Conservation (phyloP, 1,140 invertebrate species). For the Magallana ariakensis region DNA sequence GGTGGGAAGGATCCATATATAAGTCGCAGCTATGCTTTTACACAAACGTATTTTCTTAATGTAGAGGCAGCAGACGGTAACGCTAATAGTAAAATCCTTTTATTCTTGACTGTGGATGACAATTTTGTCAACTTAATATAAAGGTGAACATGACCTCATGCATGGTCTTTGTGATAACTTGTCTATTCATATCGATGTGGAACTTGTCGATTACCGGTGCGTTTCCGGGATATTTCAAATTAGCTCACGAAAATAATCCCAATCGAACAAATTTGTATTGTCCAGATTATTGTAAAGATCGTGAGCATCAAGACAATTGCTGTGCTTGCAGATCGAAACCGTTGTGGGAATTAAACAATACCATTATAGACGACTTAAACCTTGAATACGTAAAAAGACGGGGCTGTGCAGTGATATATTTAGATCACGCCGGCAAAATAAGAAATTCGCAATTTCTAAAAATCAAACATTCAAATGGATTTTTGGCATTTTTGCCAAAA, state of each 20-base stretch:
- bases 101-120: too few relatives aligned
- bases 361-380: not conserved
- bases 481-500: not conserved
- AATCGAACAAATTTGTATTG: not conserved
- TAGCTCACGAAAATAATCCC: not conserved
- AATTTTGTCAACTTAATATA: too few relatives aligned
- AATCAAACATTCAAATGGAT: conserved; percentile 4
- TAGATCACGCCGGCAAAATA: not conserved
- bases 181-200: not conserved
- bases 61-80: too few relatives aligned
- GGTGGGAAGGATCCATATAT: too few relatives aligned
- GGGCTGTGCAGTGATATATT: not conserved
- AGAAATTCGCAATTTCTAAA: not conserved
- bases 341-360: not conserved
- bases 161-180: too few relatives aligned
- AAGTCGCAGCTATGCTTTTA: too few relatives aligned
- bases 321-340: not conserved
- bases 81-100: too few relatives aligned
- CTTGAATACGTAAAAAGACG: not conserved
- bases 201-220: not conserved
- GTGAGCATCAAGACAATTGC: not conserved
- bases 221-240: not conserved
- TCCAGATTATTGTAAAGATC: not conserved
- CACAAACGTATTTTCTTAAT: too few relatives aligned
- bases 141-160: too few relatives aligned